phyloP scores from a whole-genome alignment of 2,888 invertebrate species.

The Achlya flavicornis region DNA sequence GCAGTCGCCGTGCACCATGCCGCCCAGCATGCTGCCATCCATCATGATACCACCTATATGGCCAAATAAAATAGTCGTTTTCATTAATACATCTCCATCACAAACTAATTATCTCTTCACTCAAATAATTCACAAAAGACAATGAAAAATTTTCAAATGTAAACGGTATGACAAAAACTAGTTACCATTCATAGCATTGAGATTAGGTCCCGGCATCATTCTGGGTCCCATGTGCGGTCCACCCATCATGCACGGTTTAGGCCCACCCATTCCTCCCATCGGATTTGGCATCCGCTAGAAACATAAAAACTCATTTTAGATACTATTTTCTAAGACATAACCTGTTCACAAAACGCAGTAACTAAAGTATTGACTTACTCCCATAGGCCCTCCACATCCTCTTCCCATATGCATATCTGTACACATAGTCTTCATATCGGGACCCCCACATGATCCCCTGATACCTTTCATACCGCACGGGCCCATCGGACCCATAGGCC shows the following conservation, averaged over 20 bases:
- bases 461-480: slow-evolving; percentile 81
- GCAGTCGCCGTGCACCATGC: slow-evolving; percentile 74
- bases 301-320: slow-evolving; percentile 18
- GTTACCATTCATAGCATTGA: slow-evolving; percentile 80
- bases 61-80: slow-evolving; percentile 12
- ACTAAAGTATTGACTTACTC: slow-evolving; percentile 56
- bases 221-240: slow-evolving; percentile 80
- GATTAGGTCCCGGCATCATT: slow-evolving; percentile 81
- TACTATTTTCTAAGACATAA: not conserved
- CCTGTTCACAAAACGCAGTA: not conserved
- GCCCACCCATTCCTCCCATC: slow-evolving; percentile 81
- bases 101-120: not conserved
- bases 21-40: slow-evolving; percentile 77
- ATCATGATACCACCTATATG: slow-evolving; percentile 78
- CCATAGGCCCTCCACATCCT: slow-evolving; percentile 81
- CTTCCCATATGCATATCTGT: slow-evolving; percentile 81
- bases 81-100: slow-evolving; percentile 5
- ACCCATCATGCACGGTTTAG: slow-evolving; percentile 81
- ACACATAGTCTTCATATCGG: slow-evolving; percentile 81
- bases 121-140: too few relatives aligned
- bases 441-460: slow-evolving; percentile 76
- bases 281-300: slow-evolving; percentile 81
- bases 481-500: slow-evolving; percentile 81
- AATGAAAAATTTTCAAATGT: too few relatives aligned
- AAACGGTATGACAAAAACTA: slow-evolving; percentile 1